Conservation (phyloP, 2,113 vertebrate genomes). For the Trichechus manatus region DNA sequence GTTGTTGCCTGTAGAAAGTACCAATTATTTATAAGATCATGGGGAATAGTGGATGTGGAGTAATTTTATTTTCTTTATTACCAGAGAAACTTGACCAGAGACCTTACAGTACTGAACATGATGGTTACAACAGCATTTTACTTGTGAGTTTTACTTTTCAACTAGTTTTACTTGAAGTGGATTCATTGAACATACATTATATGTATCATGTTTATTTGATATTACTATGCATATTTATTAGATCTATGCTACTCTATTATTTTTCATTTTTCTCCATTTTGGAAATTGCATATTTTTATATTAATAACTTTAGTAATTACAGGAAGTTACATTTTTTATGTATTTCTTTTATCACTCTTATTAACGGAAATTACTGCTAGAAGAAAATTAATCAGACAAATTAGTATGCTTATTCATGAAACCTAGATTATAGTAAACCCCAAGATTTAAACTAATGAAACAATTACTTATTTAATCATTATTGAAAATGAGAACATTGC, state of each 20-base stretch:
- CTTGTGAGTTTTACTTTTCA: not conserved
- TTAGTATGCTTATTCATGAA: slow-evolving; percentile 74
- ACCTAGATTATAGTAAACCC: slow-evolving; percentile 68
- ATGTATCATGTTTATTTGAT: slow-evolving; percentile 61
- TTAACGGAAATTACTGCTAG: slow-evolving; percentile 71
- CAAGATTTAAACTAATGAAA: slow-evolving; percentile 81
- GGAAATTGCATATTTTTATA: slow-evolving; percentile 68
- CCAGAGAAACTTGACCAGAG: slow-evolving; percentile 4
- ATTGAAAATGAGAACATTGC: slow-evolving; percentile 72
- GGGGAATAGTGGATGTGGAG: not conserved
- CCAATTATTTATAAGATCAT: slow-evolving; percentile 42
- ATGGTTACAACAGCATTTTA: not conserved
- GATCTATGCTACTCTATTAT: slow-evolving; percentile 25
- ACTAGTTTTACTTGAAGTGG: slow-evolving; percentile 46
- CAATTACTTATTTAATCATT: slow-evolving; percentile 84
- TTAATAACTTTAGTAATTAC: slow-evolving; percentile 65
- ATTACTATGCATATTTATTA: slow-evolving; percentile 65
- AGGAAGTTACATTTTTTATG: slow-evolving; percentile 64
- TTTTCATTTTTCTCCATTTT: slow-evolving; percentile 58
- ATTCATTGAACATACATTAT: slow-evolving; percentile 54
- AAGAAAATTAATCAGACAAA: slow-evolving; percentile 70
- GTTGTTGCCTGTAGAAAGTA: slow-evolving; percentile 29
- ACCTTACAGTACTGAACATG: slow-evolving; percentile 36
- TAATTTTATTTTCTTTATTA: slow-evolving; percentile 67
- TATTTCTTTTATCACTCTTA: slow-evolving; percentile 78